Evolutionary conservation across 2,888 invertebrate species (phyloP).

Genomic region (Epinotia nisella): DNA sequence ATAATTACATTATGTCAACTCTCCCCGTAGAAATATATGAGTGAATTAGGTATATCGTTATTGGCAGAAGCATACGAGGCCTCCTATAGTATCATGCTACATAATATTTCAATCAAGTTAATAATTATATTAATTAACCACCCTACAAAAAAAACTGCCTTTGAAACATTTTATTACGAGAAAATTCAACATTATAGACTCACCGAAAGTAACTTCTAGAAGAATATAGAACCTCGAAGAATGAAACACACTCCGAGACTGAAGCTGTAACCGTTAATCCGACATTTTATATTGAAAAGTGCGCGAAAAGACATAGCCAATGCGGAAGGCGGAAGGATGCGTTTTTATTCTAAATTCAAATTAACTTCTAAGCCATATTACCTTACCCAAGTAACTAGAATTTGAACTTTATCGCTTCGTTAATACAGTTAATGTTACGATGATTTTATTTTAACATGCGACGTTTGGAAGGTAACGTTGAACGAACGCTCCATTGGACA

Average conservation of each 20-base stretch:
- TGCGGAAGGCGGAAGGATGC: slow-evolving; percentile 79
- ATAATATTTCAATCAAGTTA: no score
- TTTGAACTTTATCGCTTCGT: neutral
- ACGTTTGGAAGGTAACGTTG: neutral
- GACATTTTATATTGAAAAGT: slow-evolving; percentile 64
- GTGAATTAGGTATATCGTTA: no score
- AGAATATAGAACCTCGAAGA: slow-evolving; percentile 56
- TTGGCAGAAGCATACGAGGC: no score
- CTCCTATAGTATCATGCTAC: no score
- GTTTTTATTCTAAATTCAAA: slow-evolving; percentile 73
- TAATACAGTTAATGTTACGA: neutral
- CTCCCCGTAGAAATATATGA: no score
- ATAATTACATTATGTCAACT: no score
- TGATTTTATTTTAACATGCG: neutral
- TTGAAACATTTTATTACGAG: neutral
- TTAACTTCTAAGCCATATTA: slow-evolving; percentile 40
- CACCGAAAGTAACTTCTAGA: slow-evolving; percentile 51
- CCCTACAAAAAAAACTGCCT: no score
- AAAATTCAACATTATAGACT: neutral
- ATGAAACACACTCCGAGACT: slow-evolving; percentile 66
- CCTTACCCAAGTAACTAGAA: neutral
- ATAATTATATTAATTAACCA: no score
- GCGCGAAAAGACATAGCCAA: slow-evolving; percentile 67
- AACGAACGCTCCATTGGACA: slow-evolving; percentile 72
- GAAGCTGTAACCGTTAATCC: slow-evolving; percentile 51